Evolutionary conservation across 2,113 vertebrate genomes (phyloP).

Genomic region (Vulpes vulpes): DNA sequence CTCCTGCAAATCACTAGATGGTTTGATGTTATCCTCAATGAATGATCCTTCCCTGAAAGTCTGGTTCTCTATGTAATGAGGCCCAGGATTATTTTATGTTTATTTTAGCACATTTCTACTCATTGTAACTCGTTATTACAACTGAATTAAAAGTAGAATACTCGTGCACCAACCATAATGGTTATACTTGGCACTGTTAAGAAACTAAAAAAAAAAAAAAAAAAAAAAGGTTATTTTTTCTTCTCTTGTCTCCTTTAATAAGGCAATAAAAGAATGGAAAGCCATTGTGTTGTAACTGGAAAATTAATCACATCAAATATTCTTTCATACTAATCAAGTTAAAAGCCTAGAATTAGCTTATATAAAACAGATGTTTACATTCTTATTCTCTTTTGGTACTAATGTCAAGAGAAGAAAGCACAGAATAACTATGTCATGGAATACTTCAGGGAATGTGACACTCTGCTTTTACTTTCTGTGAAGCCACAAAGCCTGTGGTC

Average conservation of each 20-base stretch:
- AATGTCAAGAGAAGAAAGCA: conserved; percentile 86
- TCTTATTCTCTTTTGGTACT: conserved; percentile 85
- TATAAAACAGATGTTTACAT: conserved; percentile 91
- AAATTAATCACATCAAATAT: conserved; percentile 87
- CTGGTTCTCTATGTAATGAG: background rate
- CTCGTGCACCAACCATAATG: conserved; percentile 55
- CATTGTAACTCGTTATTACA: conserved; percentile 30
- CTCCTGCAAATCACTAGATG: background rate
- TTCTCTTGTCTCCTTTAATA: conserved; percentile 71
- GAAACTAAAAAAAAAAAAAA: background rate
- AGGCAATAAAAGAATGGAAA: conserved; percentile 79
- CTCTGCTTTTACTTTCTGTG: conserved; percentile 47
- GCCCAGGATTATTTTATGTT: conserved; percentile 11
- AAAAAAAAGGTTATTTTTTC: conserved; percentile 58
- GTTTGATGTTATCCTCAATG: background rate
- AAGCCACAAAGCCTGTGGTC: conserved; percentile 65
- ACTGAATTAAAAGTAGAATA: conserved; percentile 30
- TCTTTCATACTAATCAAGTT: conserved; percentile 88
- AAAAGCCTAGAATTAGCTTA: conserved; percentile 86
- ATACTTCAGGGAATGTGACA: conserved; percentile 51
- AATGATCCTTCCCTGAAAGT: background rate
- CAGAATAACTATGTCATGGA: conserved; percentile 73
- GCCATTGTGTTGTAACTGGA: conserved; percentile 81
- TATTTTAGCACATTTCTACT: conserved; percentile 56
- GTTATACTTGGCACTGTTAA: background rate